These are phyloP conservation scores for Bombylius major DNA, from an alignment of 2,888 invertebrate species.

Conservation along the genomic window DNA sequence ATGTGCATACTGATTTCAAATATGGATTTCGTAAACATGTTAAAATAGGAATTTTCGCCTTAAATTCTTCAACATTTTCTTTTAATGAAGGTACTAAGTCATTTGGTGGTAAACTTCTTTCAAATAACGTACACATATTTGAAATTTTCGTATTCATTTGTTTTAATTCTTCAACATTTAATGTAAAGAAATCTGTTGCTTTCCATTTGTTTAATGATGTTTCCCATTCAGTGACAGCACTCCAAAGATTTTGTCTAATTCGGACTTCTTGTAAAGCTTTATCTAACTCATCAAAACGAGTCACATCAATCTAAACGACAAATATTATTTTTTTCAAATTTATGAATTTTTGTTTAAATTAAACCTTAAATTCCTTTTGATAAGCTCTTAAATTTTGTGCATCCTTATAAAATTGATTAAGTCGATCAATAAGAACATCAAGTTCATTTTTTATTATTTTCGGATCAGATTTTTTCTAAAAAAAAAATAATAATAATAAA, in stretches of 20 bases:
- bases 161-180: conserved; percentile 63
- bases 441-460: conserved; percentile 52
- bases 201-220: conserved; percentile 54
- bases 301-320: conserved; percentile 57
- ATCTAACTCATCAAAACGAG: conserved; percentile 68
- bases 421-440: conserved; percentile 47
- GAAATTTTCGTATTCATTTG: conserved; percentile 50
- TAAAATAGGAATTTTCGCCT: conserved; percentile 68
- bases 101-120: conserved; percentile 72
- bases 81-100: conserved; percentile 65
- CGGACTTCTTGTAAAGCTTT: conserved; percentile 68
- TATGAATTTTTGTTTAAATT: too few relatives aligned
- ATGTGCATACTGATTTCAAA: conserved; percentile 44
- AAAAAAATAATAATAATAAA: conserved; percentile 1
- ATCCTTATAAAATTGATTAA: conserved; percentile 49
- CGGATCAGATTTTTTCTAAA: conserved; percentile 57
- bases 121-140: conserved; percentile 63
- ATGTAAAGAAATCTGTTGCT: conserved; percentile 23
- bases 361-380: conserved; percentile 73
- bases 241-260: conserved; percentile 68
- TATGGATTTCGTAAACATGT: conserved; percentile 69
- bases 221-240: conserved; percentile 63
- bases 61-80: conserved; percentile 63
- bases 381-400: conserved; percentile 65
- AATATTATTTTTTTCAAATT: too few relatives aligned